Evolutionary conservation across 1,140 invertebrate genomes (phyloP).

Genomic region (Ips nitidus): DNA sequence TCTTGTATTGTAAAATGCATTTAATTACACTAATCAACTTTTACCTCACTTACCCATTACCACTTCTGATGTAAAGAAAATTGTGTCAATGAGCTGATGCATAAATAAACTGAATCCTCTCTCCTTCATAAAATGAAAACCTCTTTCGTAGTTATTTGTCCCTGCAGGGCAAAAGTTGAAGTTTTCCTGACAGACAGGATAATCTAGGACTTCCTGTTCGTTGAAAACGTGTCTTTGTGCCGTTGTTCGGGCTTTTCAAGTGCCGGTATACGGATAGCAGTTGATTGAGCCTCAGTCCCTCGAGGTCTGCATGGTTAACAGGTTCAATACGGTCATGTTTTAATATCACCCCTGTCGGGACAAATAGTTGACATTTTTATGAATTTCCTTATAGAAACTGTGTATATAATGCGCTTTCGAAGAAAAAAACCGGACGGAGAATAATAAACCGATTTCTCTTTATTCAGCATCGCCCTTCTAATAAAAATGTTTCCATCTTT

Average conservation of each 20-base stretch:
- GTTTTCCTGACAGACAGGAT: conserved; percentile 18
- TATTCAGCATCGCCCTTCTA: conserved; percentile 17
- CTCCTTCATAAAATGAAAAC: too few species aligned
- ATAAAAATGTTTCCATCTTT: conserved; percentile 33
- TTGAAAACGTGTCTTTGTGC: conserved; percentile 1
- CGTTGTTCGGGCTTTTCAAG: conserved; percentile 1
- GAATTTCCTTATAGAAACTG: too few species aligned
- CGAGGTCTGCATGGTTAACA: neutral
- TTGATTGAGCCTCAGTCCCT: neutral
- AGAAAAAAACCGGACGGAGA: neutral
- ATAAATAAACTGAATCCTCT: too few species aligned
- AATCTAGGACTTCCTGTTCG: conserved; percentile 13
- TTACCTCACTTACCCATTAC: too few species aligned
- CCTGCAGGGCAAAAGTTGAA: neutral
- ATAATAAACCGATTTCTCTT: conserved; percentile 18
- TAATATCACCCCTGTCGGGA: neutral
- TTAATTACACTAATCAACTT: too few species aligned
- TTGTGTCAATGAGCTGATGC: too few species aligned
- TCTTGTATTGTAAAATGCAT: too few species aligned
- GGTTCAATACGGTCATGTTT: neutral
- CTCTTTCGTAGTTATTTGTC: too few species aligned
- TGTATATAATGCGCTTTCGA: too few species aligned
- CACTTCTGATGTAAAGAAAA: too few species aligned
- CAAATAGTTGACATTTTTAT: too few species aligned
- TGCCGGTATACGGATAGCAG: conserved; percentile 10